Conservation (phyloP, 2,888 invertebrate genomes). For the Phragmatobia fuliginosa region DNA sequence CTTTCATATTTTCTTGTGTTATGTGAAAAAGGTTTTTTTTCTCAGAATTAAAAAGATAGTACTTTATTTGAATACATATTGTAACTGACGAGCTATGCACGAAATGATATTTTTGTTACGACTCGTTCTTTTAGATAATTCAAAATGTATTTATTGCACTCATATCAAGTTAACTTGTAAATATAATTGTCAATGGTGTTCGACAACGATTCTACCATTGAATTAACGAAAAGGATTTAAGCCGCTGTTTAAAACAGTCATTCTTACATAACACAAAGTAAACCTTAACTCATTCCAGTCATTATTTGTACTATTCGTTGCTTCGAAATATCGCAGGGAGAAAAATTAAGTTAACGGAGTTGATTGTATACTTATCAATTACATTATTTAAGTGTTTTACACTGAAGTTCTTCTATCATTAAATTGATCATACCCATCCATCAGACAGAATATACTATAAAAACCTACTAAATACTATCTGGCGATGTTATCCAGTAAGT, state of each 20-base stretch:
- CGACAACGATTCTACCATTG: not conserved
- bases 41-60: not conserved
- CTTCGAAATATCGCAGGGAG: not conserved
- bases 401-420: not conserved
- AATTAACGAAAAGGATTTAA: not conserved
- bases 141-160: not conserved
- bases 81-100: too few relatives aligned
- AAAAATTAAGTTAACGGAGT: not conserved
- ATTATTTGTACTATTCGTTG: not conserved
- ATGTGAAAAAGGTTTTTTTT: not conserved
- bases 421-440: not conserved
- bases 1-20: conserved; percentile 26
- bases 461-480: not conserved
- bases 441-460: not conserved
- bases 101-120: not conserved
- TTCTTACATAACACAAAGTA: not conserved
- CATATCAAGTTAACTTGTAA: not conserved
- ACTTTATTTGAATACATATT: not conserved
- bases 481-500: not conserved
- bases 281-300: not conserved
- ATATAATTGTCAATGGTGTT: not conserved
- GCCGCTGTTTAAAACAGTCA: not conserved
- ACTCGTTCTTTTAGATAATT: not conserved
- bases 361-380: not conserved
- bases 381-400: not conserved